Evolutionary conservation across 1,140 invertebrate species (phyloP), one percentile per base, ranked within the genome.

Genomic region (Choristoneura fumiferana): DNA sequence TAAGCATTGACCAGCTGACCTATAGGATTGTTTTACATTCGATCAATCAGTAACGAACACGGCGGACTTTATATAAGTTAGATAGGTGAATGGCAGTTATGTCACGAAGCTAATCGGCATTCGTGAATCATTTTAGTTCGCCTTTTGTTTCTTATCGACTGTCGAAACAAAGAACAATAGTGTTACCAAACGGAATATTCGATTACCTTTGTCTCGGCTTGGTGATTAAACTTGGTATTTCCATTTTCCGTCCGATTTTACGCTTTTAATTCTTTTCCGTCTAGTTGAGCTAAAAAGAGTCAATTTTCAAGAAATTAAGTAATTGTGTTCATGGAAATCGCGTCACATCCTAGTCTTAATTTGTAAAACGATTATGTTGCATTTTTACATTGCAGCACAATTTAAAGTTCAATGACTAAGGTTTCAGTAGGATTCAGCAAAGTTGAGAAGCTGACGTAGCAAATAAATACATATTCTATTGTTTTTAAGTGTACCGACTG

Each of bases 141-240:
- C 37, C 52, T 54, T 53, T 54, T 49, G 52, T 36, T 35, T 36
- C 22, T 29, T 54, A 54, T 54, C 52, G 52, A 54, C 14, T 54
- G 52, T 54, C 52, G 52, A 54, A 54, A 54, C 52, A 54, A 54
- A 54, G 52, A 54, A 54, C 52, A 54, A 54, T 54, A 29, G 33
- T 15, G 52, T 54, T 34, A 54, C 52, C 34, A 54, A 35, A 54
- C 34, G 14, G 22, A 49, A 29, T 54, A 36, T 54, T 54, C 52
- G 15, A 36, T 54, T 13, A 35, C 29, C 52, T 54, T 54, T 54
- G 33, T 54, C 14, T 13, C 33, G 33, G 9, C 1, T 54, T 54
- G 29, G 34, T 36, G 52, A 54, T 9, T 15, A 36, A 54, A 54
- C 13, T 54, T 22, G 22, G 22, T 29, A 29, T 29, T 29, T 10